A percentile compares a stretch with the other conserved stretches of the same genome.
Conservation (phyloP, 2,797 vertebrate genomes). For the Hemitrygon akajei region DNA sequence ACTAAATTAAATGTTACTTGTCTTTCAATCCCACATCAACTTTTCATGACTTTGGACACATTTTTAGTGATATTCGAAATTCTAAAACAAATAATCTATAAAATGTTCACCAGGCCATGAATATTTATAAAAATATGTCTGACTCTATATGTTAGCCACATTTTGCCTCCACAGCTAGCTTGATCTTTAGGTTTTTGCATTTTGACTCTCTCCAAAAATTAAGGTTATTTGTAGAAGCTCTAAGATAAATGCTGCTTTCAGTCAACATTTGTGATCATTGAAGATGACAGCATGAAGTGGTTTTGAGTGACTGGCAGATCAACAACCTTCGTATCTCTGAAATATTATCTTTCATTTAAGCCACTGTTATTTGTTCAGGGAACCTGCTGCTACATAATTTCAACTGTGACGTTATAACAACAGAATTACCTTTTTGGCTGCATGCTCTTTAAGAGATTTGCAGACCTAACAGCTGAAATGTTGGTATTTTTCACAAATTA, state of each 20-base stretch:
- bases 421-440: not conserved
- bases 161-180: not conserved
- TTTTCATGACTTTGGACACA: too few relatives aligned
- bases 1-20: too few relatives aligned
- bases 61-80: too few relatives aligned
- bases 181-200: not conserved
- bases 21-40: too few relatives aligned
- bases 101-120: too few relatives aligned
- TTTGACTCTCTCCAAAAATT: not conserved
- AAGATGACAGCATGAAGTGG: not conserved
- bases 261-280: not conserved
- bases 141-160: too few relatives aligned
- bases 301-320: not conserved
- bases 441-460: not conserved
- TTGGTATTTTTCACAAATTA: not conserved
- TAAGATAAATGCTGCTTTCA: not conserved
- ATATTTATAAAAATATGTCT: too few relatives aligned
- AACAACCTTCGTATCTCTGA: not conserved
- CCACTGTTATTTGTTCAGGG: not conserved
- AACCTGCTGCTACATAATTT: not conserved
- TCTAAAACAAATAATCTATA: too few relatives aligned
- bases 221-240: not conserved
- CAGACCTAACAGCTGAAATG: not conserved
- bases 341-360: not conserved
- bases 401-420: too few relatives aligned